Percentiles rank a stretch among this genome's conserved stretches.
Evolutionary conservation across 2,113 vertebrate species (phyloP).

Genomic region (Malurus elegans): DNA sequence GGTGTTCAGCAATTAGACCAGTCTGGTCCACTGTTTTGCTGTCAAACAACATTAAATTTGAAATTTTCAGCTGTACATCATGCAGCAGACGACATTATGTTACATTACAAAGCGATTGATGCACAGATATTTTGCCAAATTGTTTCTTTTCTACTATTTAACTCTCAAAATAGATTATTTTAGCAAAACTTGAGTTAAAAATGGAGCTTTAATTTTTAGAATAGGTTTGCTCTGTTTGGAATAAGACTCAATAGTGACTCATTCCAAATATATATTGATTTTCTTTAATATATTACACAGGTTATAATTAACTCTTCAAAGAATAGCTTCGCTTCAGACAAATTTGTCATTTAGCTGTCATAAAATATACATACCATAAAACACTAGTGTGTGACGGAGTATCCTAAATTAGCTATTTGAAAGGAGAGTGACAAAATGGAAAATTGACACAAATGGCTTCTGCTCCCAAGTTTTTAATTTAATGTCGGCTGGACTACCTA

Average conservation of each 20-base stretch:
- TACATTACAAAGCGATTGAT: background rate
- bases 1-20: background rate
- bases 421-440: slow-evolving; percentile 32
- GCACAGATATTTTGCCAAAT: background rate
- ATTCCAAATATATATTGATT: slow-evolving; percentile 53
- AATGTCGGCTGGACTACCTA: background rate
- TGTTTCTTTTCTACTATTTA: background rate
- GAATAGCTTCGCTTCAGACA: slow-evolving; percentile 33
- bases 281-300: slow-evolving; percentile 31
- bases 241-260: slow-evolving; percentile 1
- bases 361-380: slow-evolving; percentile 34
- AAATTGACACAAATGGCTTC: slow-evolving; percentile 17
- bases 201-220: background rate
- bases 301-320: slow-evolving; percentile 63
- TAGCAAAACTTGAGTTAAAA: slow-evolving; percentile 3
- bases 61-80: background rate
- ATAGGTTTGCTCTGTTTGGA: slow-evolving; percentile 22
- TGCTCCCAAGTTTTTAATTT: slow-evolving; percentile 24
- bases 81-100: background rate
- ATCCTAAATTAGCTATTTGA: slow-evolving; percentile 37
- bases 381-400: background rate
- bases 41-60: background rate
- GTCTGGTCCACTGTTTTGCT: background rate
- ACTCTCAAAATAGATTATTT: slow-evolving; percentile 12
- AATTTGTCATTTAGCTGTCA: slow-evolving; percentile 57